Evolutionary conservation across 2,797 vertebrate species (phyloP), one percentile per base, ranked within the genome.

Genomic region (Nannoperca australis): DNA sequence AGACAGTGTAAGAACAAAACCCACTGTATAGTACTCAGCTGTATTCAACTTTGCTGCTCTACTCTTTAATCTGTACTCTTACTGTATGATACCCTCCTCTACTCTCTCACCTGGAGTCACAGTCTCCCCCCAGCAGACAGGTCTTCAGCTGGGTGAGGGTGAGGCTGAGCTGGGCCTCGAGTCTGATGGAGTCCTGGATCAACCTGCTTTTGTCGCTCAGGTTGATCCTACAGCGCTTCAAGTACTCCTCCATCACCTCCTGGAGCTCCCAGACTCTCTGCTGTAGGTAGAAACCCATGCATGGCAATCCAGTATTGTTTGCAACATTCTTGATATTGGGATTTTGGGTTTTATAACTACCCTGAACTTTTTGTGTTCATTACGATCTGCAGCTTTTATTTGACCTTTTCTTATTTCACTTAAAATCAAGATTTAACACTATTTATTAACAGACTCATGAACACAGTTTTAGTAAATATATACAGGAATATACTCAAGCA

Each of bases 201-300:
- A 94, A 76, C 61, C 45, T 83, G 67, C 15, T 67, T 67, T 75
- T 87, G 68, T 94, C 85, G 0, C 24, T 86, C 77, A 94, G 77
- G 85, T 91, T 91, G 70, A 95, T 92, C 70, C 86, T 76, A 7
- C 87, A 91, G 66, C 94, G 92, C 72, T 95, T 95, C 82, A 95
- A 84, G 78, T 93, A 94, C 82, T 95, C 94, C 88, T 94, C 94
- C 88, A 94, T 93, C 65, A 92, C 67, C 71, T 93, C 90, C 85
- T 93, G 92, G 10, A 94, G 93, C 84, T 94, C 93, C 67, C 60
- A 77, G 15, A 92, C 82, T 71, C 78, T 88, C 82, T 93, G 85
- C 72, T 81, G 51, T 18, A 79, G 30, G 40, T 4, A 27, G 1
- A 47, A 17, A 64, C 20, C 24, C 42, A 78, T 44, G 3, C 24